Base-by-base conservation (phyloP, 2,113 vertebrate genomes). In the Siniperca knerii region DNA sequence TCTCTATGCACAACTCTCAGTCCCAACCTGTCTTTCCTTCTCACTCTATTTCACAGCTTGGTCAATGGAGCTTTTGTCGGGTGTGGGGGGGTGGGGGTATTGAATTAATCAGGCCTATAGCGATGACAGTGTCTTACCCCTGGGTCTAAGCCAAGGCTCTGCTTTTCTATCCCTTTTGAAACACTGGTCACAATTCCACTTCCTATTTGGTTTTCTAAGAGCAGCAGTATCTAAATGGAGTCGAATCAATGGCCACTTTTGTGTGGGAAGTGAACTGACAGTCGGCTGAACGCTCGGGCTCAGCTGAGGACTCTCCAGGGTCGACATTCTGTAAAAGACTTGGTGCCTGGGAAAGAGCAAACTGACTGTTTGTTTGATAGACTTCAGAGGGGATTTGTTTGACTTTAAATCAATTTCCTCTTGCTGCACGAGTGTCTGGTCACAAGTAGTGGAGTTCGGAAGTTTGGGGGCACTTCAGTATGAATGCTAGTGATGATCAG, bases 21-120 rank as follows among this genome's bases (percentile, higher is more conserved):
- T 60, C 77, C 50, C 69, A 80, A 79, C 85, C 69, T 50, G 64
- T 81, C 62, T 84, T 75, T 87, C 66, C 54, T 52, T 64, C 55
- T 69, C 76, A 54, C 75, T 77, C 77, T 58, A 77, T 77, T 87
- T 86, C 87, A 79, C 85, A 81, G 77, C 80, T 74, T 82, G 44
- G 75, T 94, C 90, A 94, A 94, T 88, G 89, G 84, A 62, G 89
- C 84, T 84, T 92, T 91, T 92, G 90, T 94, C 18, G 66, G 48
- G n/a, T 4, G n/a, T 11, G 35, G 35, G 35, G 35, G 35, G 35
- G 35, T 37, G 21, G 71, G 62, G 62, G 62, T 66, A 83, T 89
- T 89, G 92, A 90, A 91, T 92, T 84, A 84, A 93, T 92, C 87
- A 90, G 82, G 83, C 87, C 80, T 84, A 87, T 91, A 90, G 92